phyloP scores from a whole-genome alignment of 2,888 invertebrate genomes.

The Epirrhoe alternata region DNA sequence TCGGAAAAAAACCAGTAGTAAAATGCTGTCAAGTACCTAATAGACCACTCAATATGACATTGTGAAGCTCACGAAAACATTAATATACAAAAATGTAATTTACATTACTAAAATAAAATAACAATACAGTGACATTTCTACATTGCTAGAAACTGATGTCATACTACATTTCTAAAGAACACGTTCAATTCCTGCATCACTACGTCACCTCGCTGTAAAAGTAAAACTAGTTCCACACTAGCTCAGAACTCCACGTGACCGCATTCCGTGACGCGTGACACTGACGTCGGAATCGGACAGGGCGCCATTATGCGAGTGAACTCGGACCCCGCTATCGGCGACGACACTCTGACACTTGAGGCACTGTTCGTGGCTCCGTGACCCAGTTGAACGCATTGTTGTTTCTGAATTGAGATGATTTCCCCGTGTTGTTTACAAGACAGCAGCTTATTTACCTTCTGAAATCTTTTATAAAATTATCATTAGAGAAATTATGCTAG shows the following conservation, averaged over 20 bases:
- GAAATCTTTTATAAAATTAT: neutral
- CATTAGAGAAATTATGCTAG: neutral
- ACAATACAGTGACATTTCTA: neutral
- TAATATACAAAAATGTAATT: no score
- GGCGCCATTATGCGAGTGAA: constrained; percentile 56
- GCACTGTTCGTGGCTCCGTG: constrained; percentile 66
- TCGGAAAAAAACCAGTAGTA: constrained; percentile 7
- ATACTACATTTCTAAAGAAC: neutral
- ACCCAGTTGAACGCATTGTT: constrained; percentile 73
- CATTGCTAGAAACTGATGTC: neutral
- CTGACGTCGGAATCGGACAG: constrained; percentile 55
- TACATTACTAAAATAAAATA: neutral
- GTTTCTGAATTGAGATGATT: constrained; percentile 56
- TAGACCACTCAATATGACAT: neutral
- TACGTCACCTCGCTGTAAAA: constrained; percentile 13
- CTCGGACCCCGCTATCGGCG: constrained; percentile 59
- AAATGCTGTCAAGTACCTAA: constrained; percentile 10
- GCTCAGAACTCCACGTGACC: constrained; percentile 40
- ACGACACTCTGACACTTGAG: constrained; percentile 64
- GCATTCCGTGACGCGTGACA: constrained; percentile 53
- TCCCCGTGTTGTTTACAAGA: constrained; percentile 42
- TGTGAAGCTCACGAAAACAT: neutral
- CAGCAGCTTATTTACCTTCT: neutral
- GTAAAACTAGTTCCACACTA: constrained; percentile 35
- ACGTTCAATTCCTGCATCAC: neutral